Percentiles rank a stretch among this genome's conserved stretches.
Evolutionary conservation across 2,113 vertebrate genomes (phyloP).

Genomic region (Aldabrachelys gigantea): DNA sequence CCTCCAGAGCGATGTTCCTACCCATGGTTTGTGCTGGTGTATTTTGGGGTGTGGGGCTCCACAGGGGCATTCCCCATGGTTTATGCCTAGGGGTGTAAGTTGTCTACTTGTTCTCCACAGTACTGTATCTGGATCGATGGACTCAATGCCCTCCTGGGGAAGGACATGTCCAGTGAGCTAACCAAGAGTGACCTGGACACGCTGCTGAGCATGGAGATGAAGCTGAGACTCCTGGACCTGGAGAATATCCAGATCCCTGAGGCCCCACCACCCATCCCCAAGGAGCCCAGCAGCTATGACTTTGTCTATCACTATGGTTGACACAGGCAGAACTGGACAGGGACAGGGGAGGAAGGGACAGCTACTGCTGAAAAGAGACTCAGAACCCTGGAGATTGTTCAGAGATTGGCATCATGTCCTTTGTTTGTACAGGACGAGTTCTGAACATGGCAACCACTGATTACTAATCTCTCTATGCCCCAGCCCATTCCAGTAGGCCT

Average conservation of each 20-base stretch:
- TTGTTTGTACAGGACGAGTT: conserved; percentile 58
- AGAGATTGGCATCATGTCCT: conserved; percentile 58
- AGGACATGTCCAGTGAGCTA: conserved; percentile 97
- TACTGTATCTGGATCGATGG: conserved; percentile 99
- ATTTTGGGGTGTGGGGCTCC: neutral
- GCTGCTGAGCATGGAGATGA: conserved; percentile 98
- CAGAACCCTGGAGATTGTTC: conserved; percentile 31
- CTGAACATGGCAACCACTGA: neutral
- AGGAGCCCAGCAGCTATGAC: conserved; percentile 98
- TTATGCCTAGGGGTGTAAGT: neutral
- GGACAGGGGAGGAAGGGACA: neutral
- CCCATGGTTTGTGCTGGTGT: neutral
- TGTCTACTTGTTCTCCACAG: conserved; percentile 67
- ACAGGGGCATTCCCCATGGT: fast-evolving
- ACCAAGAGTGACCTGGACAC: conserved; percentile 97
- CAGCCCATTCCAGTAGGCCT: neutral
- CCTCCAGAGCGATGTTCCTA: neutral
- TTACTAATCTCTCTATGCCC: neutral
- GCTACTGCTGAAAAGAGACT: neutral
- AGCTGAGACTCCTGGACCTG: conserved; percentile 95
- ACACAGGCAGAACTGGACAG: conserved; percentile 24
- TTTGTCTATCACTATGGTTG: conserved; percentile 98
- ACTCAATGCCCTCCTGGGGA: conserved; percentile 92
- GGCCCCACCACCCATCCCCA: conserved; percentile 93
- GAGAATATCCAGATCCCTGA: conserved; percentile 97